phyloP scores from a whole-genome alignment of 2,888 invertebrate species.

The Octodonta nipae region DNA sequence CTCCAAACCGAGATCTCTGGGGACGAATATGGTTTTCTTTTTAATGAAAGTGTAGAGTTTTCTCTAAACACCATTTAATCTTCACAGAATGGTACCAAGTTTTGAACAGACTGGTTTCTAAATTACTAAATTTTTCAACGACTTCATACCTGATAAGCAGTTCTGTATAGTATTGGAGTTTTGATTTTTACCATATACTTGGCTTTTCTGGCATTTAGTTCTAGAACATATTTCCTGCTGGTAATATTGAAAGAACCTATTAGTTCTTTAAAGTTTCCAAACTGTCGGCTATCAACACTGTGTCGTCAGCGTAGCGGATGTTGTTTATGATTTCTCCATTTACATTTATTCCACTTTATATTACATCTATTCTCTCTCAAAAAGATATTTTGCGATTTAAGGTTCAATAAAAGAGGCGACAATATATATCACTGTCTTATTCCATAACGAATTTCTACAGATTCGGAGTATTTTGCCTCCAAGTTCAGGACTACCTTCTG shows the following conservation, averaged over 20 bases:
- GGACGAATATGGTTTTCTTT: too few relatives aligned
- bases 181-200: too few relatives aligned
- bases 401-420: not conserved
- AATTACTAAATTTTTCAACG: not conserved
- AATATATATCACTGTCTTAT: slow-evolving; percentile 1
- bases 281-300: slow-evolving; percentile 1
- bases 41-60: too few relatives aligned
- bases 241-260: not conserved
- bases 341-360: not conserved
- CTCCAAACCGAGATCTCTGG: too few relatives aligned
- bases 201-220: too few relatives aligned
- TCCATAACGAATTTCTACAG: slow-evolving; percentile 1
- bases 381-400: not conserved
- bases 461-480: not conserved
- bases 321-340: not conserved
- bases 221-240: slow-evolving; percentile 1
- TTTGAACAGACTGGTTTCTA: slow-evolving; percentile 1
- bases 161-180: too few relatives aligned
- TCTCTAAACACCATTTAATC: not conserved
- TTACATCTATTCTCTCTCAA: not conserved
- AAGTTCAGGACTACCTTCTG: not conserved
- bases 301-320: not conserved
- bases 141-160: too few relatives aligned
- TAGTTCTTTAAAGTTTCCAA: not conserved
- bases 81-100: not conserved